A percentile compares a stretch with the other conserved stretches of the same genome.
Conservation (phyloP, 1,140 invertebrate species). For the Bombus difficillimus region DNA sequence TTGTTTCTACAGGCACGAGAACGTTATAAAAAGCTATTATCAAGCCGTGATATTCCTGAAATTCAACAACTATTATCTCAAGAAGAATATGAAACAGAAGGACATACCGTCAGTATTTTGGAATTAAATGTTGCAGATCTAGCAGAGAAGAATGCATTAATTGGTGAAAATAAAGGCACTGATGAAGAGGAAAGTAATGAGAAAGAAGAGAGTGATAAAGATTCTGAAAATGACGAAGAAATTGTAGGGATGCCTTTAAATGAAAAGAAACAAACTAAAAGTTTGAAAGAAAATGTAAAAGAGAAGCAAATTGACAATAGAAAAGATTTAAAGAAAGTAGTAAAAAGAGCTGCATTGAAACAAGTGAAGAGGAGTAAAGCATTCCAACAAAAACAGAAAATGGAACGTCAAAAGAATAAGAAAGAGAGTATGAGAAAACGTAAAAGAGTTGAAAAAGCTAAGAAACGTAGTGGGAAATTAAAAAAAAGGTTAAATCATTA, state of each 20-base stretch:
- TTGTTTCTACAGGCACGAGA: conserved; percentile 84
- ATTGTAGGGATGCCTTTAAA: conserved; percentile 85
- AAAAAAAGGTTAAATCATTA: conserved; percentile 39
- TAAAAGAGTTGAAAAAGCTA: conserved; percentile 31
- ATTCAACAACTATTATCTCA: conserved; percentile 86
- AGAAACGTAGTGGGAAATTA: conserved; percentile 33
- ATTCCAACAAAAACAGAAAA: conserved; percentile 88
- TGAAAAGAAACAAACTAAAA: conserved; percentile 64
- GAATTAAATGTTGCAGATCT: conserved; percentile 87
- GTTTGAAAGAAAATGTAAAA: conserved; percentile 50
- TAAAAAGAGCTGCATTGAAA: conserved; percentile 87
- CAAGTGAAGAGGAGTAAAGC: conserved; percentile 88
- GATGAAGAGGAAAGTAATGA: conserved; percentile 80
- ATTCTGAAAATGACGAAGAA: conserved; percentile 71
- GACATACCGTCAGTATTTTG: conserved; percentile 89
- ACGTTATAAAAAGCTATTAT: conserved; percentile 85
- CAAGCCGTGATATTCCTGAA: conserved; percentile 86
- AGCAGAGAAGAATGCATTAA: conserved; percentile 86
- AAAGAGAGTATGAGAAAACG: conserved; percentile 59
- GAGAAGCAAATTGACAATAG: conserved; percentile 81
- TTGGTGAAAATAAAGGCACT: conserved; percentile 86
- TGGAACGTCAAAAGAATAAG: conserved; percentile 81
- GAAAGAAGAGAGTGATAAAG: conserved; percentile 72
- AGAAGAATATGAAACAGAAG: conserved; percentile 87
- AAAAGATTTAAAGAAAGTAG: conserved; percentile 86